Evolutionary conservation across 1,140 invertebrate species (phyloP).

Genomic region (Ctenoplectra terminalis): DNA sequence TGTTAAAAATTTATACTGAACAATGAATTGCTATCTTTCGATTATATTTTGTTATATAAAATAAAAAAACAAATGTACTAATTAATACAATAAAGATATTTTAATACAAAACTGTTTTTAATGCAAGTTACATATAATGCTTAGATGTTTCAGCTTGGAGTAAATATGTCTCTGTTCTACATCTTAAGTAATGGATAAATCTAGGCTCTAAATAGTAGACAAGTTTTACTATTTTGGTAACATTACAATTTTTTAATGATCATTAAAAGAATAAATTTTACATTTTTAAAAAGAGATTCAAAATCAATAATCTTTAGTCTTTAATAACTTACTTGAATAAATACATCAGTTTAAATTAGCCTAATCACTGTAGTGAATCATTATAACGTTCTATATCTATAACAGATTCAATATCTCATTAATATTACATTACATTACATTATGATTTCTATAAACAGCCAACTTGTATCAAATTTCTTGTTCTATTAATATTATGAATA

Average conservation of each 20-base stretch:
- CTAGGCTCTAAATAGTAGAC: slow-evolving; percentile 24
- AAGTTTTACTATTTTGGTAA: slow-evolving; percentile 31
- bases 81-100: slow-evolving; percentile 26
- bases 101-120: slow-evolving; percentile 31
- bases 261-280: slow-evolving; percentile 29
- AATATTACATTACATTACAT: slow-evolving; percentile 55
- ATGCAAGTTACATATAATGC: slow-evolving; percentile 13
- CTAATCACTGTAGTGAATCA: slow-evolving; percentile 37
- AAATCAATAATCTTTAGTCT: slow-evolving; percentile 15
- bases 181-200: slow-evolving; percentile 18
- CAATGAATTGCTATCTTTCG: neutral
- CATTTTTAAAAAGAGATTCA: slow-evolving; percentile 34
- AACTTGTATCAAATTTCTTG: slow-evolving; percentile 55
- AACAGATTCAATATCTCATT: slow-evolving; percentile 52
- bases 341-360: slow-evolving; percentile 43
- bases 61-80: slow-evolving; percentile 14
- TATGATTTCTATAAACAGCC: slow-evolving; percentile 57
- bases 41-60: slow-evolving; percentile 1
- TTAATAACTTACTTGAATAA: slow-evolving; percentile 29
- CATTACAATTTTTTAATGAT: slow-evolving; percentile 22
- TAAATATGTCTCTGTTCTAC: slow-evolving; percentile 21
- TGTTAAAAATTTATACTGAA: neutral
- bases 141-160: slow-evolving; percentile 8
- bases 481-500: slow-evolving; percentile 17
- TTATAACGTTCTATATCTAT: slow-evolving; percentile 45